Evolutionary conservation across 2,888 invertebrate species (phyloP).

Genomic region (Pantelozetes paolii): DNA sequence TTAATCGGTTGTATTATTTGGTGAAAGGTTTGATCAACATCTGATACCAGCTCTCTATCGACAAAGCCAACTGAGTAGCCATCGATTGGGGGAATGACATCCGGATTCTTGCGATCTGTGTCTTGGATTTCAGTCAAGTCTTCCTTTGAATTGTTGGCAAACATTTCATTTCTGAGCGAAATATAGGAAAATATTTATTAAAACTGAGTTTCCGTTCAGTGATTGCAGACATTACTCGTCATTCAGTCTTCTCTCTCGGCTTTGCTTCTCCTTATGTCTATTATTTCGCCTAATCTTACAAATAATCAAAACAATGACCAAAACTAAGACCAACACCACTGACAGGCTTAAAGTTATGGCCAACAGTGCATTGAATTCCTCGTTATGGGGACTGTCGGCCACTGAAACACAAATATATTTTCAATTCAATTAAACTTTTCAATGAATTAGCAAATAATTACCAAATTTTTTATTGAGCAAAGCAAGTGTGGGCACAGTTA

Average conservation of each 20-base stretch:
- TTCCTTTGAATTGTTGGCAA: slow-evolving; percentile 3
- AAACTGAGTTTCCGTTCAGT: too few relatives aligned
- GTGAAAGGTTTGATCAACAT: not conserved
- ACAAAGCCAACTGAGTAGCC: not conserved
- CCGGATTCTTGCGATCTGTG: not conserved
- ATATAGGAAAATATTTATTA: too few relatives aligned
- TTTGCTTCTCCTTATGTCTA: not conserved
- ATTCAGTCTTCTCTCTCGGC: not conserved
- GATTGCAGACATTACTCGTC: not conserved
- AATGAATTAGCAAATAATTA: not conserved
- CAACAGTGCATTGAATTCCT: not conserved
- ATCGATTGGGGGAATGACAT: slow-evolving; percentile 7
- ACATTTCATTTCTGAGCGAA: too few relatives aligned
- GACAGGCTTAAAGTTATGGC: not conserved
- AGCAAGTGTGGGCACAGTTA: slow-evolving; percentile 13
- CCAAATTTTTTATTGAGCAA: slow-evolving; percentile 13
- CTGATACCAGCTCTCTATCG: not conserved
- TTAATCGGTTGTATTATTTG: not conserved
- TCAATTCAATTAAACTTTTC: too few relatives aligned
- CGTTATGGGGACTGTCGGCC: not conserved
- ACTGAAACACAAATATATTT: too few relatives aligned
- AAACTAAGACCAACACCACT: not conserved
- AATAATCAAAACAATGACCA: not conserved
- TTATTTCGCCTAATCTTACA: not conserved
- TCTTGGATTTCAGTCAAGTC: not conserved